phyloP scores from a whole-genome alignment of 2,797 vertebrate species.

The Coreius guichenoti region DNA sequence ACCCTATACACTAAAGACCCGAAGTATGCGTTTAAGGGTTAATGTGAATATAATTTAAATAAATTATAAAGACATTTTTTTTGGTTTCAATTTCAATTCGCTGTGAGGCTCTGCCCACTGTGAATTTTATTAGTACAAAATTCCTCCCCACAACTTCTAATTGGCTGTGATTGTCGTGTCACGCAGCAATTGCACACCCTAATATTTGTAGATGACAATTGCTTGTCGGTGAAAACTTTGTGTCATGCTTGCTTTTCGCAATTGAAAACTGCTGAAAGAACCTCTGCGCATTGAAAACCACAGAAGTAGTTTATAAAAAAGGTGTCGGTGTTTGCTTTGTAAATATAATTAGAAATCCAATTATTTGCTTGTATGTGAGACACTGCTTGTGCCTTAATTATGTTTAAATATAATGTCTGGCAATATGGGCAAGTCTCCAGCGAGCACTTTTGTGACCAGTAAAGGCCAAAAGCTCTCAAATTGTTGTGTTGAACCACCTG shows the following conservation, averaged over 20 bases:
- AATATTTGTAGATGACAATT: neutral
- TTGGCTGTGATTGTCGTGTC: neutral
- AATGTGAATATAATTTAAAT: neutral
- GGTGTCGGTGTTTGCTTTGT: constrained; percentile 8
- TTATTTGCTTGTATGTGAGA: constrained; percentile 14
- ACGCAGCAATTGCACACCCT: neutral
- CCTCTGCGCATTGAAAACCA: neutral
- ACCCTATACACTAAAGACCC: too few species aligned
- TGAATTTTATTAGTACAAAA: neutral
- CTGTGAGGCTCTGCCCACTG: neutral
- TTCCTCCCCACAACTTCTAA: neutral
- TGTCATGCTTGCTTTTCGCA: neutral
- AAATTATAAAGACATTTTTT: neutral
- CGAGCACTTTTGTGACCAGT: neutral
- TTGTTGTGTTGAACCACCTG: neutral
- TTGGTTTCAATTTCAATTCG: neutral
- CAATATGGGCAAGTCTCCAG: neutral
- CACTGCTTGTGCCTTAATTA: constrained; percentile 5
- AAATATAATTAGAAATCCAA: constrained; percentile 33
- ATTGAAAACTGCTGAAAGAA: neutral
- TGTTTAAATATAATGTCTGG: constrained; percentile 16
- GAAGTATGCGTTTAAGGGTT: too few species aligned
- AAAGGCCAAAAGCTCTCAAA: neutral
- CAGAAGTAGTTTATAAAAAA: neutral
- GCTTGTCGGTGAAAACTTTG: neutral